These are phyloP conservation scores for Ctena decussata DNA, from an alignment of 2,888 invertebrate genomes.

Conservation along the genomic window DNA sequence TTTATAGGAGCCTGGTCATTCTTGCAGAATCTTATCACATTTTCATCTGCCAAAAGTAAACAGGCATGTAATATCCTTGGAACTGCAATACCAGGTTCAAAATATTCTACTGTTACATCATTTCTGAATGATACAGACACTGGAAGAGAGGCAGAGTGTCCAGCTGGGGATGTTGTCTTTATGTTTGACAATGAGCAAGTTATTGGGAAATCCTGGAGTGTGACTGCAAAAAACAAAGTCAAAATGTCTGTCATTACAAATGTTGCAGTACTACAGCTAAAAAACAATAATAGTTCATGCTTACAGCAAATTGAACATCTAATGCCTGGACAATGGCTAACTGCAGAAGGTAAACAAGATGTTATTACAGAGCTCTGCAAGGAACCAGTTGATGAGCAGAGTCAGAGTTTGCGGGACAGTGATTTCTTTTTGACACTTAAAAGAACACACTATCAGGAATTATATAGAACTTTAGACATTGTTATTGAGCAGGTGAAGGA, in stretches of 20 bases:
- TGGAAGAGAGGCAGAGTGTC: constrained; percentile 10
- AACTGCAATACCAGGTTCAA: constrained; percentile 12
- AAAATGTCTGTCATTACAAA: constrained; percentile 43
- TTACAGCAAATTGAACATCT: neutral
- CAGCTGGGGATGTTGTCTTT: constrained; percentile 31
- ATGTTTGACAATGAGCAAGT: constrained; percentile 48
- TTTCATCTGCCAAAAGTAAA: constrained; percentile 5
- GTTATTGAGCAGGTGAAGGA: neutral
- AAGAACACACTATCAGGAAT: neutral
- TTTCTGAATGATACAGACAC: neutral
- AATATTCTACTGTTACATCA: neutral
- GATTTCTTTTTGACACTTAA: too few species aligned
- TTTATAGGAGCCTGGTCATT: constrained; percentile 20
- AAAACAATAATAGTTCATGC: too few species aligned
- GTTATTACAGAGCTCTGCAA: neutral
- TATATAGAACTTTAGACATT: neutral
- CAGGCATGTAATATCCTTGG: constrained; percentile 20
- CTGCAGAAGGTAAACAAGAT: neutral
- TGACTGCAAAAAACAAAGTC: constrained; percentile 22
- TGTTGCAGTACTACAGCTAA: constrained; percentile 18
- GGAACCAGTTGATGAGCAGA: neutral
- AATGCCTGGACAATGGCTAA: neutral
- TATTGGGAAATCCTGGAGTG: constrained; percentile 32
- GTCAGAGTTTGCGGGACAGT: neutral
- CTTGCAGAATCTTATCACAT: constrained; percentile 3